Evolutionary conservation across 2,797 vertebrate genomes (phyloP).

Genomic region (Pagetopsis macropterus): DNA sequence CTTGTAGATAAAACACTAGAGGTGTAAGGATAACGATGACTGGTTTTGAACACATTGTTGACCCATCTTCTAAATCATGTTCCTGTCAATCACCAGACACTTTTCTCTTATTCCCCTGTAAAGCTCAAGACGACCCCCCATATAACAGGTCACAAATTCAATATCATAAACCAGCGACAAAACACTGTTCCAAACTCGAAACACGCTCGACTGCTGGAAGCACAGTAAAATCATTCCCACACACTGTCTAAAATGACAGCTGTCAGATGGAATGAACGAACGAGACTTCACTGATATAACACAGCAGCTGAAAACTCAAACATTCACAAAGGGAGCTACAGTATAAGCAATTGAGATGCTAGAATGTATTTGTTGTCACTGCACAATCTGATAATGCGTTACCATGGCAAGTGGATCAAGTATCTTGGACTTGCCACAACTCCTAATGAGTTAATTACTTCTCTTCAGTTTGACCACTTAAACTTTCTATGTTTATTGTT

Average conservation of each 20-base stretch:
- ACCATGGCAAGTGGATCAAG: no score
- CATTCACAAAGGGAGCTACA: neutral
- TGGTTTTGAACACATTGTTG: constrained; percentile 17
- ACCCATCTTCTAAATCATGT: constrained; percentile 19
- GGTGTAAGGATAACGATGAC: constrained; percentile 12
- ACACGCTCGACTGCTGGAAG: constrained; percentile 37
- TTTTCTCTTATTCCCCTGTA: constrained; percentile 20
- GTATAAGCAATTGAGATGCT: neutral
- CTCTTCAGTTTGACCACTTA: no score
- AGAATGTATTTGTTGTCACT: constrained; percentile 22
- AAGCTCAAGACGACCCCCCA: constrained; percentile 32
- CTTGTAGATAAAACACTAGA: constrained; percentile 6
- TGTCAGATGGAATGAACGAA: constrained; percentile 52
- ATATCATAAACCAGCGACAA: constrained; percentile 54
- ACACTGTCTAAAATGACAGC: constrained; percentile 60
- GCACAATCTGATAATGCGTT: neutral
- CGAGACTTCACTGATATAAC: constrained; percentile 20
- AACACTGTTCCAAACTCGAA: constrained; percentile 43
- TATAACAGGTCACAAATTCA: constrained; percentile 49
- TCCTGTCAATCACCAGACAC: neutral
- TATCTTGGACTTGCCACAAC: no score
- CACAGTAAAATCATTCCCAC: constrained; percentile 37
- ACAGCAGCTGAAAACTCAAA: constrained; percentile 20
- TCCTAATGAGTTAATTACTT: no score
- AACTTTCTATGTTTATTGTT: no score